Evolutionary conservation across 2,888 invertebrate genomes (phyloP).

Genomic region (Leuctra nigra): DNA sequence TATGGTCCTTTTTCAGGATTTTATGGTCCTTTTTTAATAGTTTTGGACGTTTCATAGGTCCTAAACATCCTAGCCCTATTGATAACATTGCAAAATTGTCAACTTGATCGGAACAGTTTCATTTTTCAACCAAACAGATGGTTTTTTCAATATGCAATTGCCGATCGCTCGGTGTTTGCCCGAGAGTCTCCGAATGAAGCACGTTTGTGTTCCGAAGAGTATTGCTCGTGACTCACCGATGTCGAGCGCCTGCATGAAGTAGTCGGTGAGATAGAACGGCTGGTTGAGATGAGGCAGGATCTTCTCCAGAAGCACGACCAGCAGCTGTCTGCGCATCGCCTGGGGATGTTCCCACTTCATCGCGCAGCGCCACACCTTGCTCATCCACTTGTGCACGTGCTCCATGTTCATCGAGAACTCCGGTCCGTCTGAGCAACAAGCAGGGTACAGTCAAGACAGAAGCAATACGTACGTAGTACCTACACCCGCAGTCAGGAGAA

Average conservation of each 20-base stretch:
- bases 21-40: too few species aligned
- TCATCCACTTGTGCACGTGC: slow-evolving; percentile 50
- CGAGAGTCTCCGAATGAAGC: not conserved
- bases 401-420: slow-evolving; percentile 54
- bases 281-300: slow-evolving; percentile 72
- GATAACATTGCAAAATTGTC: too few species aligned
- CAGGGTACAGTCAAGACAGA: too few species aligned
- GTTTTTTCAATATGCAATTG: too few species aligned
- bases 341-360: slow-evolving; percentile 58
- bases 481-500: too few species aligned
- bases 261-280: slow-evolving; percentile 82
- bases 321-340: slow-evolving; percentile 65
- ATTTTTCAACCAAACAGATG: too few species aligned
- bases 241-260: slow-evolving; percentile 84
- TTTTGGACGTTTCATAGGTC: too few species aligned
- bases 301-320: slow-evolving; percentile 74
- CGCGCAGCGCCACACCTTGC: slow-evolving; percentile 70
- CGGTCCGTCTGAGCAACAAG: slow-evolving; percentile 32
- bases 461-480: too few species aligned
- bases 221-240: slow-evolving; percentile 47
- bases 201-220: not conserved
- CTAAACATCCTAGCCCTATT: too few species aligned
- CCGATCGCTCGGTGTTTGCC: too few species aligned
- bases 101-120: too few species aligned
- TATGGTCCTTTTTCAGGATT: too few species aligned